These are phyloP conservation scores for Coreius guichenoti DNA, from an alignment of 2,797 vertebrate species.

Conservation along the genomic window DNA sequence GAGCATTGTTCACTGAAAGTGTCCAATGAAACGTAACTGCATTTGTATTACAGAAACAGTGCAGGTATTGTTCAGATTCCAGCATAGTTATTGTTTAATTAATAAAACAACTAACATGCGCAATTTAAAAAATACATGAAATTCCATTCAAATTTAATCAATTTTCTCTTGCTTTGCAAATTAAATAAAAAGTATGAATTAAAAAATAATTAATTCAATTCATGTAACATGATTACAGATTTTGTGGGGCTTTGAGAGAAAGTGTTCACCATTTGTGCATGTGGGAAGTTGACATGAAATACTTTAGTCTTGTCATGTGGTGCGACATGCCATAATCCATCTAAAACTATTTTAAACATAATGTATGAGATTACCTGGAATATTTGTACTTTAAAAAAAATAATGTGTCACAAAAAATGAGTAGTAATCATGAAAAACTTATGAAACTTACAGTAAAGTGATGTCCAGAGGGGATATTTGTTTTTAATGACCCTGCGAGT, in stretches of 20 bases:
- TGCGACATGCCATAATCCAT: not conserved
- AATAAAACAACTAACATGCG: conserved; percentile 5
- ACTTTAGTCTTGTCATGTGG: not conserved
- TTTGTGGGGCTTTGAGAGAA: not conserved
- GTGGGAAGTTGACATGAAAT: not conserved
- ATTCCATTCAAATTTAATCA: not conserved
- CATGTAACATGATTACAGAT: not conserved
- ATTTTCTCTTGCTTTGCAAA: not conserved
- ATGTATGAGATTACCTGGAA: not conserved
- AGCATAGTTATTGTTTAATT: conserved; percentile 4
- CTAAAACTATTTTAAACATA: conserved; percentile 1
- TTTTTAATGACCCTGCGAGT: not conserved
- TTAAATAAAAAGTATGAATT: not conserved
- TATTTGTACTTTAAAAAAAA: not conserved
- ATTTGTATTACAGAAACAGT: not conserved
- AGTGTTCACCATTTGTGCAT: not conserved
- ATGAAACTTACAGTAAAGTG: not conserved
- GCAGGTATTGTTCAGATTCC: conserved; percentile 15
- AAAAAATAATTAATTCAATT: not conserved
- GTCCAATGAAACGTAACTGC: conserved; percentile 20
- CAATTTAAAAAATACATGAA: not conserved
- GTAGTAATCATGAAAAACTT: not conserved
- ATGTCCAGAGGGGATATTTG: not conserved
- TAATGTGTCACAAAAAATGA: not conserved
- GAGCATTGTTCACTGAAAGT: conserved; percentile 40